Evolutionary conservation across 92 coral and sea anemone species (phyloP).

Genomic region (Phenganax marumi): DNA sequence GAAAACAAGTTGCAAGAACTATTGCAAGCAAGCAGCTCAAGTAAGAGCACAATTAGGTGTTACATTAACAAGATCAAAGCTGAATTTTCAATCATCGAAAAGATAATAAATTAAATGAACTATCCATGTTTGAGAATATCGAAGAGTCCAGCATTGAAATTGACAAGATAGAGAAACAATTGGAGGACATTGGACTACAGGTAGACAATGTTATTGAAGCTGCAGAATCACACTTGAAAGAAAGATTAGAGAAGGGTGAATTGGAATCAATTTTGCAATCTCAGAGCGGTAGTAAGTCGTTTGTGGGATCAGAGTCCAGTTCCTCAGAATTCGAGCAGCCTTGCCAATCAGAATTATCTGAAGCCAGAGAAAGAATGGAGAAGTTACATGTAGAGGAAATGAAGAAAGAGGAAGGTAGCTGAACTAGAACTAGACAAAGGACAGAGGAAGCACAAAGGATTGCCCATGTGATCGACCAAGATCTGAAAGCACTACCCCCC

Average conservation of each 20-base stretch:
- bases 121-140: background rate
- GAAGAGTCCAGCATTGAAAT: background rate
- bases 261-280: background rate
- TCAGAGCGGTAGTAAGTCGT: background rate
- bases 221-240: background rate
- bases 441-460: slow-evolving; percentile 18
- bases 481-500: background rate
- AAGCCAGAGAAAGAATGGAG: background rate
- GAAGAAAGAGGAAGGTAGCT: background rate
- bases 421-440: background rate
- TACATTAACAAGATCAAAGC: background rate
- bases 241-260: background rate
- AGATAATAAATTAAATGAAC: background rate
- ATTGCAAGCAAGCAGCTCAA: background rate
- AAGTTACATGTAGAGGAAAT: background rate
- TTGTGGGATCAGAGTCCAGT: background rate
- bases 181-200: background rate
- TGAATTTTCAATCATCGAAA: background rate
- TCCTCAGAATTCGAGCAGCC: background rate
- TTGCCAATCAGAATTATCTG: background rate
- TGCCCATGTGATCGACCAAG: background rate
- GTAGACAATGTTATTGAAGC: background rate
- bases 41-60: slow-evolving; percentile 6
- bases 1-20: background rate
- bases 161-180: background rate